Conservation (phyloP, 2,113 vertebrate species). For the Eulemur rufifrons region DNA sequence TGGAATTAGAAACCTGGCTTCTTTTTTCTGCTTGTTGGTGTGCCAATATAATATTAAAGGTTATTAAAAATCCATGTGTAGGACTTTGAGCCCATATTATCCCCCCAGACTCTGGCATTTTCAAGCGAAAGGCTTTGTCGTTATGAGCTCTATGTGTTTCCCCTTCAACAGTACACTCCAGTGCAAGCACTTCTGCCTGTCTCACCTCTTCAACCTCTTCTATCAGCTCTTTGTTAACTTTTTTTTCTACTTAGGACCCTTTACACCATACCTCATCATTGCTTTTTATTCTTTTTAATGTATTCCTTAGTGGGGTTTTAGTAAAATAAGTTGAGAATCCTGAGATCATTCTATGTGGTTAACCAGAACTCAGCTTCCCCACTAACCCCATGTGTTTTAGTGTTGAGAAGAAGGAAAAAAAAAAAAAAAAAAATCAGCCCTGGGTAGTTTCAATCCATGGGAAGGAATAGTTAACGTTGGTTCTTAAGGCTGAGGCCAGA, state of each 20-base stretch:
- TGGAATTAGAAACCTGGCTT: background rate
- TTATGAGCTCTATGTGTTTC: background rate
- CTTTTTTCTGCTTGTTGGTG: background rate
- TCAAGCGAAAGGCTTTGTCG: background rate
- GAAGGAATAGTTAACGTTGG: background rate
- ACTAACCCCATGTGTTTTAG: background rate
- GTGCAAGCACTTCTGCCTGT: background rate
- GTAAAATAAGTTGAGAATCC: background rate
- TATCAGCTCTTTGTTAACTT: background rate
- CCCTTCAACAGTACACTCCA: rapidly evolving
- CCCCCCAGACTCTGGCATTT: background rate
- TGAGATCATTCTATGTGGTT: background rate
- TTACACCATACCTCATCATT: no score
- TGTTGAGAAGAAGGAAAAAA: background rate
- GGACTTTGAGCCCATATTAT: background rate
- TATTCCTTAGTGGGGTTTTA: background rate
- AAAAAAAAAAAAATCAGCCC: background rate
- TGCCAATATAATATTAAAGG: background rate
- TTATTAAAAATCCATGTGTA: background rate
- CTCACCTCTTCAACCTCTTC: background rate
- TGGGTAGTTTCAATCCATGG: background rate
- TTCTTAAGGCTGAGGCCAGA: background rate
- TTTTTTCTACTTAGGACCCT: background rate
- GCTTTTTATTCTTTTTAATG: background rate
- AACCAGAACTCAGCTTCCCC: background rate